Base-by-base conservation (phyloP, 2,113 vertebrate genomes). In the Thunnus thynnus region DNA sequence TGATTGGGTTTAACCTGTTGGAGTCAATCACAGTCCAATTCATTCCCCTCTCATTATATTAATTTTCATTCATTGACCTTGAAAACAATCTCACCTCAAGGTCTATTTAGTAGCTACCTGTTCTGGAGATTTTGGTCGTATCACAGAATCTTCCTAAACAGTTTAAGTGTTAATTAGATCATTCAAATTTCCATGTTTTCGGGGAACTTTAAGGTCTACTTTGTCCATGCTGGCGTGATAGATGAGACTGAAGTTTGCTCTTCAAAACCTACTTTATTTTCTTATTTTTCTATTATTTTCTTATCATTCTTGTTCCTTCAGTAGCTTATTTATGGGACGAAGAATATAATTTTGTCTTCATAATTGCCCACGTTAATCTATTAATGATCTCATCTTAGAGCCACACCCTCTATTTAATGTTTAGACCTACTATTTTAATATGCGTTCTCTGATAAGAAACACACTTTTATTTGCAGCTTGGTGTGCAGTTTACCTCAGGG, bases 401-500 rank as follows among this genome's bases (percentile, higher is more conserved):
- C 64, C 72, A 76, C 83, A 47, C 60, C 83, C 83, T 71, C 61
- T 47, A 8, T 57, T 57, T 48, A 2, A 11, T 2, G 57, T 64
- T 57, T 8, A 41, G 13, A 8, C 27, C 16, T 27, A 5, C 13
- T 48, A 11, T 46, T 12, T n/a, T 13, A 9, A 36, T 4, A 20
- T 4, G 18, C 3, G 4, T 72, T 46, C 47, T 22, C 5, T 52
- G 18, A 36, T 41, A 41, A 41, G 48, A 61, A 54, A 75, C 27
- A 48, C 50, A 60, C 36, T 41, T 41, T 41, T 41, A 25, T 13
- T 6, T 10, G 3, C 4, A 44, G 1, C 5, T 58, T 55, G 0
- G 0, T 65, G 52, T 50, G n/a, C 2, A 46, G 14, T 55, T 56
- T 22, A 20, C 14, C 61, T 18, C 25, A 51, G n/a, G 60, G 13